Evolutionary conservation across 2,888 invertebrate genomes (phyloP).

Genomic region (Drosophila vallismaia): DNA sequence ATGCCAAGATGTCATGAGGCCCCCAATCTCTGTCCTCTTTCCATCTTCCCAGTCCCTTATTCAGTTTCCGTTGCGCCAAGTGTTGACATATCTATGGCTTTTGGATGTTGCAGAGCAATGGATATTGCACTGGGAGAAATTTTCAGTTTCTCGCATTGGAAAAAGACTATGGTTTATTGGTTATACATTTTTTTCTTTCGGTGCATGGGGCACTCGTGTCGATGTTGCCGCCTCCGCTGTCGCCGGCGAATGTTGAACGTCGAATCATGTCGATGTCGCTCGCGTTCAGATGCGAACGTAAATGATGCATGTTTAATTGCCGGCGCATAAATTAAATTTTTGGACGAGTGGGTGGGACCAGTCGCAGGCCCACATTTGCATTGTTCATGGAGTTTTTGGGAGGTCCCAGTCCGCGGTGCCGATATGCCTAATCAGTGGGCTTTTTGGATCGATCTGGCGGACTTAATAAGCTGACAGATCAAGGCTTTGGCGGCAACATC

Average conservation of each 20-base stretch:
- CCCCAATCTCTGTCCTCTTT: slow-evolving; percentile 23
- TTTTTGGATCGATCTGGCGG: slow-evolving; percentile 5
- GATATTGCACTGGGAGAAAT: slow-evolving; percentile 8
- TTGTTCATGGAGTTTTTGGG: slow-evolving; percentile 21
- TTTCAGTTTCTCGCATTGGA: background rate
- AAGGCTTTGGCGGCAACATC: slow-evolving; percentile 34
- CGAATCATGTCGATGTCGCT: slow-evolving; percentile 42
- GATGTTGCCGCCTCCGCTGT: slow-evolving; percentile 44
- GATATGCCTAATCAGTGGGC: slow-evolving; percentile 31
- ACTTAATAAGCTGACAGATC: slow-evolving; percentile 22
- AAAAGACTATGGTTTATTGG: background rate
- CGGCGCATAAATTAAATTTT: slow-evolving; percentile 78
- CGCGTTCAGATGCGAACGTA: slow-evolving; percentile 62
- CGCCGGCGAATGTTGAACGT: slow-evolving; percentile 42
- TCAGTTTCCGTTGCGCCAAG: slow-evolving; percentile 40
- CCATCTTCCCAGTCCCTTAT: background rate
- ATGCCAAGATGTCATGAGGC: slow-evolving; percentile 57
- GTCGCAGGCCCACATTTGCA: slow-evolving; percentile 29
- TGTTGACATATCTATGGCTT: slow-evolving; percentile 52
- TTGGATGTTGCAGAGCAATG: slow-evolving; percentile 9
- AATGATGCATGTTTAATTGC: slow-evolving; percentile 80
- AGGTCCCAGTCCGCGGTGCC: slow-evolving; percentile 1
- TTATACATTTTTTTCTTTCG: background rate
- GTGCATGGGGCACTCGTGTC: slow-evolving; percentile 28
- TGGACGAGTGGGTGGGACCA: slow-evolving; percentile 38